These are phyloP conservation scores for Drosophila nigromelanica DNA, from an alignment of 1,140 invertebrate genomes.

Conservation along the genomic window DNA sequence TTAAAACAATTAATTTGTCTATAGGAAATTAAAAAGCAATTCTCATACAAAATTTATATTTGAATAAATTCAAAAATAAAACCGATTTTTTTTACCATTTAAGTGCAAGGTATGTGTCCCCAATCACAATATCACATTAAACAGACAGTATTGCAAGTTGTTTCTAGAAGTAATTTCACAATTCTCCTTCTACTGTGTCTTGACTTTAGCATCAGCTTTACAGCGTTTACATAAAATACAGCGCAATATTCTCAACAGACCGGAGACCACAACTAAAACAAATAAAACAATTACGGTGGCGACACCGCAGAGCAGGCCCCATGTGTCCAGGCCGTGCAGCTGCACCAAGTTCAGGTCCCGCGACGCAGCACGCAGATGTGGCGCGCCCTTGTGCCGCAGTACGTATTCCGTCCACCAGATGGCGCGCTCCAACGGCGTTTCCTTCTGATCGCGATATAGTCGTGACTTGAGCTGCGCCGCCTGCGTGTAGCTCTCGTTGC, in stretches of 20 bases:
- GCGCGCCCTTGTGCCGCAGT: constrained; percentile 84
- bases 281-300: constrained; percentile 1
- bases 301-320: constrained; percentile 34
- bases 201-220: constrained; percentile 75
- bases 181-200: constrained; percentile 62
- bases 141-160: not conserved
- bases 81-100: too few relatives aligned
- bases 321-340: constrained; percentile 85
- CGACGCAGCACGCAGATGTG: constrained; percentile 58
- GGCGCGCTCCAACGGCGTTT: constrained; percentile 87
- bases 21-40: too few relatives aligned
- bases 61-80: too few relatives aligned
- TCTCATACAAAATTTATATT: too few relatives aligned
- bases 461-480: constrained; percentile 52
- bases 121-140: not conserved
- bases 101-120: too few relatives aligned
- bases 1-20: too few relatives aligned
- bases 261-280: constrained; percentile 12
- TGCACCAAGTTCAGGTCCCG: constrained; percentile 75
- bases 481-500: constrained; percentile 44
- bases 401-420: constrained; percentile 90
- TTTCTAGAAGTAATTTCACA: not conserved
- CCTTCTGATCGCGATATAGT: constrained; percentile 85
- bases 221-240: constrained; percentile 64
- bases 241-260: constrained; percentile 9